Evolutionary conservation across 92 coral and sea anemone species (phyloP).

Genomic region (Epizoanthus illoricatus): DNA sequence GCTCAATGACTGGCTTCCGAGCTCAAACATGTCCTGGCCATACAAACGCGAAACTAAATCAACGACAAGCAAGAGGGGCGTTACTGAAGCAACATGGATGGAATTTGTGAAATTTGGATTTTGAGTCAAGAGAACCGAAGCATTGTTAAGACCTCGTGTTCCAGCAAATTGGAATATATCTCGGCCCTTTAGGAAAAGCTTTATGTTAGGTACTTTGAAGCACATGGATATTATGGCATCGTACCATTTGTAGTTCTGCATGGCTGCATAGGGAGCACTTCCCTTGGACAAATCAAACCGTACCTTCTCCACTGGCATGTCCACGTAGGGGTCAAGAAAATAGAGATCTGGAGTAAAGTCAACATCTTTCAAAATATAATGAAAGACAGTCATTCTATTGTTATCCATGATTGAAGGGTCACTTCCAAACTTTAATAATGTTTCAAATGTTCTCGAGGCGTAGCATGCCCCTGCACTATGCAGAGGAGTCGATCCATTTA

Average conservation of each 20-base stretch:
- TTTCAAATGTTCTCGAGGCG: conserved; percentile 3
- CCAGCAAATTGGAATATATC: neutral
- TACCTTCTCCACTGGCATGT: conserved; percentile 3
- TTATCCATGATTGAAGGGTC: conserved; percentile 7
- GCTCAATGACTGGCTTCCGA: neutral
- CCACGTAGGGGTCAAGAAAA: conserved; percentile 32
- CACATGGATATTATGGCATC: neutral
- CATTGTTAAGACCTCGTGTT: neutral
- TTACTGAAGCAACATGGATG: neutral
- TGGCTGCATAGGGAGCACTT: neutral
- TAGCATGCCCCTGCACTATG: conserved; percentile 54
- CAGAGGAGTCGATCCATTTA: conserved; percentile 50
- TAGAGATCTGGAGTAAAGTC: neutral
- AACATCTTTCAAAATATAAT: conserved; percentile 34
- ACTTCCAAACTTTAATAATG: conserved; percentile 33
- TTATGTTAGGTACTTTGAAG: neutral
- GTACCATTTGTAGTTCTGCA: conserved; percentile 1
- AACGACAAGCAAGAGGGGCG: neutral
- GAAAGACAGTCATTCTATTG: conserved; percentile 39
- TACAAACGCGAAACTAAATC: neutral
- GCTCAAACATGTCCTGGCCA: neutral
- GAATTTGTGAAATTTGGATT: neutral
- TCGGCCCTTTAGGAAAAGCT: neutral
- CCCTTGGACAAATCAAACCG: neutral
- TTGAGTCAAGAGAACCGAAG: conserved; percentile 3